Percentiles rank a stretch among this genome's conserved stretches.
Conservation (phyloP, 1,140 invertebrate genomes). For the Achatina immaculata region DNA sequence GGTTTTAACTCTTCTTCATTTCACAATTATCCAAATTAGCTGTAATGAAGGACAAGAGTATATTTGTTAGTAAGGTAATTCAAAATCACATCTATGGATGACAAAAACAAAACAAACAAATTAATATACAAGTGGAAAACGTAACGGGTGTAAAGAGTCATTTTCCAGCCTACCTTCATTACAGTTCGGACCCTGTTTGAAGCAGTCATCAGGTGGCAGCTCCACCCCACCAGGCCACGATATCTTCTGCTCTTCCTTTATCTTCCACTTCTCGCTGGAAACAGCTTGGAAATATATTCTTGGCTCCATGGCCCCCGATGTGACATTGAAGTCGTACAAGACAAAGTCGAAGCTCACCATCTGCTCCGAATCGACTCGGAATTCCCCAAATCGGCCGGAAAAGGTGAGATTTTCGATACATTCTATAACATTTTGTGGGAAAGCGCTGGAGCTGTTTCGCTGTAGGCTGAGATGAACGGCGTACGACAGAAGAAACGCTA, state of each 20-base stretch:
- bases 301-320: background rate
- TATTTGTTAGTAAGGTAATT: no score
- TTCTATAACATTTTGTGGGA: background rate
- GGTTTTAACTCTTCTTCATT: no score
- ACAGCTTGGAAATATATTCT: constrained; percentile 1
- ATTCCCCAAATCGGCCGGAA: background rate
- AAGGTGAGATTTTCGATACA: background rate
- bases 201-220: background rate
- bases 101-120: no score
- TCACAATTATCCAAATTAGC: no score
- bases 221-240: background rate
- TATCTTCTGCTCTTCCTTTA: background rate
- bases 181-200: constrained; percentile 17
- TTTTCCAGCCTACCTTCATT: background rate
- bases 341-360: constrained; percentile 7
- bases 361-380: background rate
- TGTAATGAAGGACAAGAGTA: no score
- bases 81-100: no score
- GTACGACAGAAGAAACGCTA: background rate
- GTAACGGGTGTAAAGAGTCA: no score
- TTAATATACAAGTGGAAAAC: no score
- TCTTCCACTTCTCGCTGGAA: background rate
- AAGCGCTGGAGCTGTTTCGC: background rate
- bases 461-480: background rate
- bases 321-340: constrained; percentile 10